A percentile compares a stretch with the other conserved stretches of the same genome.
These are phyloP conservation scores for Smutsia gigantea DNA, from an alignment of 2,797 vertebrate genomes.

Conservation along the genomic window DNA sequence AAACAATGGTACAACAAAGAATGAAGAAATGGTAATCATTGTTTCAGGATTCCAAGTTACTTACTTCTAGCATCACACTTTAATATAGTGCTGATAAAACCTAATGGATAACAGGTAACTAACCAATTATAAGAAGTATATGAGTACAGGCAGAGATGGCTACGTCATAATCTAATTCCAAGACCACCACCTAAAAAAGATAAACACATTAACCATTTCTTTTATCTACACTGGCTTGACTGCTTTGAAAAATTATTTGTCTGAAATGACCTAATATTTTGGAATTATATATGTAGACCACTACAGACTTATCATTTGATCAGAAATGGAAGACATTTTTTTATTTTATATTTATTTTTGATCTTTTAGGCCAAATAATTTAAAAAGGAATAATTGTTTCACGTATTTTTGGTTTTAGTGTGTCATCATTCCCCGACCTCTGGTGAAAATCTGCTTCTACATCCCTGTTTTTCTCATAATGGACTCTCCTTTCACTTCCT, in stretches of 20 bases:
- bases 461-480: neutral
- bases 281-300: neutral
- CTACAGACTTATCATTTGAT: neutral
- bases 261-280: neutral
- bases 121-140: neutral
- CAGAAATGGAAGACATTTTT: neutral
- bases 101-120: neutral
- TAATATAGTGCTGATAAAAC: neutral
- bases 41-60: neutral
- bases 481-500: neutral
- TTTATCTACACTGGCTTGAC: neutral
- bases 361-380: neutral
- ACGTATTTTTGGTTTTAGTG: neutral
- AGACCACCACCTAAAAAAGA: neutral
- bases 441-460: neutral
- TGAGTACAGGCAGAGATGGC: neutral
- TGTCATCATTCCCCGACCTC: neutral
- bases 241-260: neutral
- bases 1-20: neutral
- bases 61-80: neutral
- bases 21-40: neutral
- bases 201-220: neutral
- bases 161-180: neutral
- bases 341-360: neutral
- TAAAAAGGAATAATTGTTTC: neutral